Evolutionary conservation across 2,113 vertebrate species (phyloP).

Genomic region (Arvicanthis niloticus): DNA sequence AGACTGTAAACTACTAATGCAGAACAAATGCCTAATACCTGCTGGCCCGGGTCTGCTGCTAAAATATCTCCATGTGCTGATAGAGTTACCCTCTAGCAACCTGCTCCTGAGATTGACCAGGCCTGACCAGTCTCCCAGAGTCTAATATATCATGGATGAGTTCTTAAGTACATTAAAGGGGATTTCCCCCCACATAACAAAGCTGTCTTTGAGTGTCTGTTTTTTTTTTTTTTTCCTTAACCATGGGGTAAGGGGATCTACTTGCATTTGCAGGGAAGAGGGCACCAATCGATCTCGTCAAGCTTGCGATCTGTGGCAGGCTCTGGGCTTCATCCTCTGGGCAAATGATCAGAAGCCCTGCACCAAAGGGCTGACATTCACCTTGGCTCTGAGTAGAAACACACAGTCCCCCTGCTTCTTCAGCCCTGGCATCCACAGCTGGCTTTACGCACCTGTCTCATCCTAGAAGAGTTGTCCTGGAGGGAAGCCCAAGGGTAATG

Average conservation of each 20-base stretch:
- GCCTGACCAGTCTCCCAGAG: background rate
- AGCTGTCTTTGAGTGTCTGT: conserved; percentile 54
- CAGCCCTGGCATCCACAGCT: background rate
- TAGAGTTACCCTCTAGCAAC: background rate
- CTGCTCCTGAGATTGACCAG: background rate
- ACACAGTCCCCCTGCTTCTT: background rate
- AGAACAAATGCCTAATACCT: background rate
- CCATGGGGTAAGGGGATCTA: background rate
- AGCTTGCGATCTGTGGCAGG: background rate
- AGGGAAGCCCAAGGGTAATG: too few species aligned
- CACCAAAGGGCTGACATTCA: background rate
- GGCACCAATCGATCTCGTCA: background rate
- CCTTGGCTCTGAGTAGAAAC: conserved; percentile 27
- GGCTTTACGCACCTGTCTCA: background rate
- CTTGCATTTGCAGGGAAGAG: background rate
- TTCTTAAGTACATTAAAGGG: conserved; percentile 72
- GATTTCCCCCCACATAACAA: conserved; percentile 10
- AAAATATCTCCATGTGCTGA: background rate
- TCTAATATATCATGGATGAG: conserved; percentile 10
- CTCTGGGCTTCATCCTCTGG: conserved; percentile 34
- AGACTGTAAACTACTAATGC: conserved; percentile 22
- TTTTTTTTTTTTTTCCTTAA: conserved; percentile 14
- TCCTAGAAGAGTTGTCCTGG: background rate
- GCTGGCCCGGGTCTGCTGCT: background rate
- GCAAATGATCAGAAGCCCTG: background rate